These are phyloP conservation scores for Sipha flava DNA, from an alignment of 1,140 invertebrate genomes.

Conservation along the genomic window DNA sequence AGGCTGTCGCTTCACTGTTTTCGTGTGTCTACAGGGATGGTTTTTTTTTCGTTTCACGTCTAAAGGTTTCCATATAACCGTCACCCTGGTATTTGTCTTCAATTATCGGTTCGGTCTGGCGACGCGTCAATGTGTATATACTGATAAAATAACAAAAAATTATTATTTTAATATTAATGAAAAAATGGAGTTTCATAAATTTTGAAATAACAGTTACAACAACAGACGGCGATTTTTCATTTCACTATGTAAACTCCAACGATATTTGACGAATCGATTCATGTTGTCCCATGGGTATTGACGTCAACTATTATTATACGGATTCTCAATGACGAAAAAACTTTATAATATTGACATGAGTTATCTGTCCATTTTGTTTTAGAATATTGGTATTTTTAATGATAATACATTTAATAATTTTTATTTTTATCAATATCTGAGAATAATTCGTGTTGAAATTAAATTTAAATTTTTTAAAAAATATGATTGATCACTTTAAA, in stretches of 20 bases:
- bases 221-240: not conserved
- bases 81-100: conserved; percentile 4
- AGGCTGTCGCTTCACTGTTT: not conserved
- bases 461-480: too few species aligned
- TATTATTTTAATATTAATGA: not conserved
- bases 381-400: not conserved
- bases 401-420: too few species aligned
- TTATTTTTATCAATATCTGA: too few species aligned
- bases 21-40: not conserved
- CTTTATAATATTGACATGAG: not conserved
- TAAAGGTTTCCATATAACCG: not conserved
- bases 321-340: not conserved
- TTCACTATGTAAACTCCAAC: not conserved
- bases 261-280: conserved; percentile 5
- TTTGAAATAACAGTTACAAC: not conserved
- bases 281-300: not conserved
- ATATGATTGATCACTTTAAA: too few species aligned
- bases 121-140: not conserved
- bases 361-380: not conserved
- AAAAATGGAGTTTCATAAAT: not conserved
- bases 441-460: too few species aligned
- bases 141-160: not conserved
- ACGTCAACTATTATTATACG: not conserved
- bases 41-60: not conserved
- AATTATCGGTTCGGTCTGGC: not conserved